Base-by-base conservation (phyloP, 2,113 vertebrate genomes). In the Martes martes region DNA sequence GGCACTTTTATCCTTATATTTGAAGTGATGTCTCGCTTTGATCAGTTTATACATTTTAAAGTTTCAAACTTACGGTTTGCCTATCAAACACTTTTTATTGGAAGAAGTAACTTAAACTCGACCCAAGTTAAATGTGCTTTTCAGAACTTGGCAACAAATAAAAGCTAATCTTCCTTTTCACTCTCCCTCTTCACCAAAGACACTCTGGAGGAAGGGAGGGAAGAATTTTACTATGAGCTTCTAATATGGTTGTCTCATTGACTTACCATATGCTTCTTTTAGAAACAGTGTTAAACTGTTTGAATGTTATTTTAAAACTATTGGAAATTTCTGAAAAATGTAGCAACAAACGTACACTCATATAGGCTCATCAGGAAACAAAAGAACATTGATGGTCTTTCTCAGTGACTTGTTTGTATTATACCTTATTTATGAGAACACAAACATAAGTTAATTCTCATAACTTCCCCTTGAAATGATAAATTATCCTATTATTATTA, bases 261-360 rank as follows among this genome's bases (percentile, higher is more conserved):
- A 47, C 21, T 65, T 83, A 86, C 39, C 65, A 36, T 21, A 55
- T 31, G 50, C 18, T 78, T 73, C 2, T 89, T 92, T 92, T 24
- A 67, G 88, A 92, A 76, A 69, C 2, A 74, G 4, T 45, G 6
- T 79, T 69, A n/a, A 94, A 76, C 13, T 10, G 21, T 52, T 89
- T 55, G 47, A 96, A 33, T 93, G 6, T 97, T 31, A 94, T 50
- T 92, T 87, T 91, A 93, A 95, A 78, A 14, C 42, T 95, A 23
- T 85, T 91, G 71, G 13, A 59, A 91, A 92, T 39, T 16, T n/a
- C 61, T 39, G 47, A 67, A 55, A 61, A 95, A 55, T 39, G 6
- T 57, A 90, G 52, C 31, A 76, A 45, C 28, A 89, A 88, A 79
- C 86, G 50, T 16, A 86, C 2, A 73, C 69, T 82, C 4, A 71